Conservation (phyloP, 30 jellyfish, hydroid and myxozoan species). For the Mastigias papua region DNA sequence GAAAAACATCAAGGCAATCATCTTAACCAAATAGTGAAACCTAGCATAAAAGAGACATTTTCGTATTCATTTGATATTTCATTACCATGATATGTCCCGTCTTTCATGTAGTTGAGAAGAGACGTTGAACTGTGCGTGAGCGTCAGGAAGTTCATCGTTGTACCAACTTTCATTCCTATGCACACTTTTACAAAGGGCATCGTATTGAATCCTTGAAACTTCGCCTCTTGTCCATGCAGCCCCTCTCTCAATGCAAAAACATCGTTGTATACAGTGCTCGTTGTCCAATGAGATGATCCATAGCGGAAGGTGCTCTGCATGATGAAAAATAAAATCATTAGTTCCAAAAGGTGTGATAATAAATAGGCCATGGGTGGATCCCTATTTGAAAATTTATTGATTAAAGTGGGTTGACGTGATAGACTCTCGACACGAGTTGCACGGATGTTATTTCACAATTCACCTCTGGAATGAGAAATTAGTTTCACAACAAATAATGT, state of each 20-base stretch:
- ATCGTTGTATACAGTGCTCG: slow-evolving; percentile 47
- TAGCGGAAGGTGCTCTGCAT: slow-evolving; percentile 26
- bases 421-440: no score
- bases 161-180: slow-evolving; percentile 46
- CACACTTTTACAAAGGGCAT: slow-evolving; percentile 36
- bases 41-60: no score
- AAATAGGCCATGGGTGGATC: no score
- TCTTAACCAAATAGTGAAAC: no score
- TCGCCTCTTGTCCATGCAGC: slow-evolving; percentile 54
- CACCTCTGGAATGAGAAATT: no score
- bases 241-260: slow-evolving; percentile 39
- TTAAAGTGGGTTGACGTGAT: no score
- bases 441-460: no score
- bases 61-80: no score
- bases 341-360: not conserved
- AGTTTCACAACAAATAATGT: no score
- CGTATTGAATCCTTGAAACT: slow-evolving; percentile 36
- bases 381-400: no score
- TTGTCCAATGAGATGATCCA: slow-evolving; percentile 50
- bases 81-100: slow-evolving; percentile 1
- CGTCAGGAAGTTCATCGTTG: not conserved
- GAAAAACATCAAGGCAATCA: no score
- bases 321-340: not conserved
- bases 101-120: not conserved
- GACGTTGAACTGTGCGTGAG: slow-evolving; percentile 2